phyloP scores from a whole-genome alignment of 1,140 invertebrate species.

The Lerema accius region DNA sequence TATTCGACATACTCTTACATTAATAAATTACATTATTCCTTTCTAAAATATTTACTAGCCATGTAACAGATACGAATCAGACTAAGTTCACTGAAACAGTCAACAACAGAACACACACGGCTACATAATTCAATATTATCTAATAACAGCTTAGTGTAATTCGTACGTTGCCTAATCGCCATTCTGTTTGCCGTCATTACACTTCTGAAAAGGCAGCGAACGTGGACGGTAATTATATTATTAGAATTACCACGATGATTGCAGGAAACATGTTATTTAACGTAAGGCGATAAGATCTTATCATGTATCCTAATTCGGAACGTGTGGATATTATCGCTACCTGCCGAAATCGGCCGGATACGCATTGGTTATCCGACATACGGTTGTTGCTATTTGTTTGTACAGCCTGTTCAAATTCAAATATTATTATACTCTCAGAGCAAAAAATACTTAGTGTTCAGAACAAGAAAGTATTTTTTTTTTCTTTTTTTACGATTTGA shows the following conservation, averaged over 20 bases:
- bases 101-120: conserved; percentile 8
- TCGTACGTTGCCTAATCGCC: conserved; percentile 29
- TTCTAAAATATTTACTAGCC: too few relatives aligned
- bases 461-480: too few relatives aligned
- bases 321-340: conserved; percentile 81
- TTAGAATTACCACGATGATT: conserved; percentile 77
- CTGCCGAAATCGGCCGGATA: conserved; percentile 73
- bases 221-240: conserved; percentile 78
- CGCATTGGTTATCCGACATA: conserved; percentile 59
- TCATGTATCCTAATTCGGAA: conserved; percentile 77
- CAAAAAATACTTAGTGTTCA: too few relatives aligned
- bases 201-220: conserved; percentile 41
- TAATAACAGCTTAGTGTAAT: conserved; percentile 31
- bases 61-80: too few relatives aligned
- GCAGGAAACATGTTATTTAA: conserved; percentile 82
- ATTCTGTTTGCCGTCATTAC: conserved; percentile 33
- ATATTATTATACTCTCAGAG: too few relatives aligned
- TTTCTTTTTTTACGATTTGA: too few relatives aligned
- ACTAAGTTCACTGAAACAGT: background rate
- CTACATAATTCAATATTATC: conserved; percentile 24
- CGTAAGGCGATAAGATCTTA: conserved; percentile 77
- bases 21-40: too few relatives aligned
- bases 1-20: too few relatives aligned
- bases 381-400: conserved; percentile 37
- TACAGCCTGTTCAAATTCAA: conserved; percentile 38